Conservation (phyloP, 2,113 vertebrate genomes). For the Gallinago paraguaiae region DNA sequence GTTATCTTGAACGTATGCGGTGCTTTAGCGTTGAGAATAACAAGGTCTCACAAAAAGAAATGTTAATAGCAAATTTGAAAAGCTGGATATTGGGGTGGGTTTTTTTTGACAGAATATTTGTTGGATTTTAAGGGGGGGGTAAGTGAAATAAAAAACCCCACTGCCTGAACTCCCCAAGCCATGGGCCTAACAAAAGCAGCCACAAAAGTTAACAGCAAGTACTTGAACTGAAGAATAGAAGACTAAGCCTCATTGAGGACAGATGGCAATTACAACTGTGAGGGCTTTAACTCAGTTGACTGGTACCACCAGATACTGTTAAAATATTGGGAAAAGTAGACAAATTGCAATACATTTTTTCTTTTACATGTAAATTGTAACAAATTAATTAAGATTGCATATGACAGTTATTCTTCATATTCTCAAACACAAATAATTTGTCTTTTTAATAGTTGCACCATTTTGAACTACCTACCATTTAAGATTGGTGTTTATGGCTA, state of each 20-base stretch:
- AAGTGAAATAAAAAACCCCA: background rate
- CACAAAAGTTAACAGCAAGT: rapidly evolving
- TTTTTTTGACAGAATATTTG: background rate
- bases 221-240: background rate
- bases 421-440: background rate
- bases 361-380: background rate
- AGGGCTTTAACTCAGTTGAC: background rate
- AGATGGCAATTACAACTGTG: background rate
- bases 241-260: background rate
- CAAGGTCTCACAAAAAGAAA: background rate
- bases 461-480: background rate
- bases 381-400: background rate
- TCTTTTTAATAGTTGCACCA: background rate
- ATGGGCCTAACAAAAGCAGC: rapidly evolving
- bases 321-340: background rate
- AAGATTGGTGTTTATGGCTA: background rate
- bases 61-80: background rate
- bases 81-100: background rate
- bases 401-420: background rate
- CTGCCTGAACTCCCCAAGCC: background rate
- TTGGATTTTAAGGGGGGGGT: background rate
- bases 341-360: background rate
- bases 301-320: background rate
- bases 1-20: too few relatives aligned
- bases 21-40: background rate